Conservation (phyloP, 2,888 invertebrate genomes). For the Synanthedon formicaeformis region DNA sequence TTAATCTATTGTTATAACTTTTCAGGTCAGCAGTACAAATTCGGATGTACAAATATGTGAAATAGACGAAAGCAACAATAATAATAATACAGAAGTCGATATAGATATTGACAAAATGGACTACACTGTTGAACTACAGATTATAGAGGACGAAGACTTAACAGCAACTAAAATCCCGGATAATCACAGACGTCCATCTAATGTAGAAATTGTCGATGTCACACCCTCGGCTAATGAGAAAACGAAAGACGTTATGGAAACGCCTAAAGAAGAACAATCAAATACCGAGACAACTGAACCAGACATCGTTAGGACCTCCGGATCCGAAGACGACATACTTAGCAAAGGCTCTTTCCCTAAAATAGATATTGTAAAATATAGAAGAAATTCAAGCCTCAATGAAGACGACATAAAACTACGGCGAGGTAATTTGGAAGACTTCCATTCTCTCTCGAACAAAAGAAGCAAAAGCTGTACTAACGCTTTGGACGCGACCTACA, state of each 20-base stretch:
- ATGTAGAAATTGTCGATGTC: constrained; percentile 5
- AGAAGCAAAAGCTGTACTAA: constrained; percentile 58
- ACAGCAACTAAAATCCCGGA: constrained; percentile 7
- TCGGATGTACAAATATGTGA: constrained; percentile 37
- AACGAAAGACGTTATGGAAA: constrained; percentile 7
- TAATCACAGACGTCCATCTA: constrained; percentile 4
- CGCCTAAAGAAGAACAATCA: constrained; percentile 9
- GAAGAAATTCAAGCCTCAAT: constrained; percentile 60
- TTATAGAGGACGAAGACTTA: constrained; percentile 56
- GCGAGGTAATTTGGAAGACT: constrained; percentile 57
- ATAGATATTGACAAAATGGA: constrained; percentile 46
- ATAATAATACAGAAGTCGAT: constrained; percentile 24
- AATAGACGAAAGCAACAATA: constrained; percentile 16
- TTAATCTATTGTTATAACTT: constrained; percentile 6
- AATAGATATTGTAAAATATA: constrained; percentile 50
- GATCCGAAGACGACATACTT: constrained; percentile 40
- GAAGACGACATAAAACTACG: constrained; percentile 55
- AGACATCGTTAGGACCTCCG: constrained; percentile 11
- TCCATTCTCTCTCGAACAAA: constrained; percentile 44
- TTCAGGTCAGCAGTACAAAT: constrained; percentile 37
- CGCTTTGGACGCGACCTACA: constrained; percentile 33
- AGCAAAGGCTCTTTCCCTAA: constrained; percentile 44
- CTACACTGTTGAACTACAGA: constrained; percentile 56
- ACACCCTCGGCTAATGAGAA: constrained; percentile 3
- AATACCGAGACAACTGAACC: not conserved